Evolutionary conservation across 2,888 invertebrate species (phyloP), one percentile per base, ranked within the genome.

Genomic region (Mycalesis mineus): DNA sequence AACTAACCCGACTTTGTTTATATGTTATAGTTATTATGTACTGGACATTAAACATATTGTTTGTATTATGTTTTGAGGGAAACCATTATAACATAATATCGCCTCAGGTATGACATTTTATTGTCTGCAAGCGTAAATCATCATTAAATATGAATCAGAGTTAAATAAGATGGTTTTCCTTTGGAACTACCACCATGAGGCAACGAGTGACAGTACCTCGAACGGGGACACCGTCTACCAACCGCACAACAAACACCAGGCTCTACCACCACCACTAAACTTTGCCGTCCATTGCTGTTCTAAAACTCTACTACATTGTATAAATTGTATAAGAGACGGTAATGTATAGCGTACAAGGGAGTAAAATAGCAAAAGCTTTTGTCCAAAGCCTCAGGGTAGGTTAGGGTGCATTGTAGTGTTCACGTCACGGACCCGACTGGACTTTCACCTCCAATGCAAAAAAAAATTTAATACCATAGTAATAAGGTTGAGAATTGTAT

Each of bases 341-440:
- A 74, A 69, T 81, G 76, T 65, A 75, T 45, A 55, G 50, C 28
- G 52, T 64, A 62, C 61, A 54, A 58, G 47, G 40, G 14, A 51
- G 60, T 65, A 28, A 44, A 13, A 51, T 54, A 69, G 63, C 62
- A 60, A 63, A 60, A 60, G 58, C 65, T 58, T 22, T 68, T 67
- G 71, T 61, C 69, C 65, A 67, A 61, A 69, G 72, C 74, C 68
- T 62, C 74, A 70, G 82, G 85, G 80, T 85, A 82, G 81, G 84
- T 84, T 84, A 85, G 87, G 84, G 88, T 88, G 88, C 88, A 88
- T 84, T 81, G 83, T 79, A 77, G 74, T 67, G 67, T 73, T 73
- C 76, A 70, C 74, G 72, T 73, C 78, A 77, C 73, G 78, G 72
- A 77, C 71, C 70, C 61, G 69, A 80, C 73, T 68, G 68, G 66